These are phyloP conservation scores for Pteria penguin DNA, from an alignment of 2,888 invertebrate genomes.

Conservation along the genomic window DNA sequence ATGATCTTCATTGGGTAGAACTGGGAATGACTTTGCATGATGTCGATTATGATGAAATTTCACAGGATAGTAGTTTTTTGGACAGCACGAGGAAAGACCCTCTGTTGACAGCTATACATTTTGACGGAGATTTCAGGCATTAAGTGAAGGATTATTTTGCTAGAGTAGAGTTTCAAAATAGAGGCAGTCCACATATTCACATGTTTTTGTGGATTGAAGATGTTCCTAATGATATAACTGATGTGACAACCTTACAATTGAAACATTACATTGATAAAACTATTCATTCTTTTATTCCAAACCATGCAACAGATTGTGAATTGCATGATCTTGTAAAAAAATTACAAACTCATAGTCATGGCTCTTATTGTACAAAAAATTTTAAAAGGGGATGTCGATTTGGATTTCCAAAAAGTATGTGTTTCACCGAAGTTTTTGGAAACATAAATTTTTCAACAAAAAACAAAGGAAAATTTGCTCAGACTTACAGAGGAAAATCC, in stretches of 20 bases:
- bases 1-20: constrained; percentile 52
- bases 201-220: constrained; percentile 38
- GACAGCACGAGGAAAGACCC: constrained; percentile 32
- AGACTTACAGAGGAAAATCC: neutral
- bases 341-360: constrained; percentile 39
- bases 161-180: constrained; percentile 43
- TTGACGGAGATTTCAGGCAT: constrained; percentile 41
- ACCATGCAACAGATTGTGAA: neutral
- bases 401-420: constrained; percentile 30
- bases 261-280: constrained; percentile 33
- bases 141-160: constrained; percentile 39
- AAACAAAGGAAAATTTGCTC: constrained; percentile 35
- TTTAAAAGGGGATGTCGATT: constrained; percentile 31
- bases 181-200: constrained; percentile 44
- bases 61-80: neutral
- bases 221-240: constrained; percentile 2
- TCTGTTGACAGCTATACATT: constrained; percentile 35
- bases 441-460: constrained; percentile 11
- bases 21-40: constrained; percentile 32
- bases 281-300: constrained; percentile 17
- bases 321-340: constrained; percentile 20
- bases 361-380: constrained; percentile 24
- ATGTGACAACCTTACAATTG: neutral
- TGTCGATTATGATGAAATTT: neutral
- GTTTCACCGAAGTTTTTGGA: constrained; percentile 16